Base-by-base conservation (phyloP, 2,888 invertebrate genomes). In the Drosophila nigritarsus region DNA sequence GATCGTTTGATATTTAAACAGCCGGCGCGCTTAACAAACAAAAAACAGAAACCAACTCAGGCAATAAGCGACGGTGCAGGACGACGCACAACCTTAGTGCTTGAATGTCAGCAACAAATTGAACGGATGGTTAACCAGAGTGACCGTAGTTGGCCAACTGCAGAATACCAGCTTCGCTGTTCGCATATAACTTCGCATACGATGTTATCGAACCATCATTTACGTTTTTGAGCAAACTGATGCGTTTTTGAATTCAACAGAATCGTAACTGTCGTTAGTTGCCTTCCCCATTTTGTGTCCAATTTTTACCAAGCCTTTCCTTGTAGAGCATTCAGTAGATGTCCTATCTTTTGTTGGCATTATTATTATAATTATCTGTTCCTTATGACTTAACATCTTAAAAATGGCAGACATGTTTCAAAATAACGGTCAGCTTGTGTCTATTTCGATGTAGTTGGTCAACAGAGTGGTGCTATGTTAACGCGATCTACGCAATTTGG, bases 101-200 rank as follows among this genome's bases (percentile, higher is more conserved):
- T 56, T 62, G 62, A 78, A 36, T 51, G 38, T 30, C 72, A 72
- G 77, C 72, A 65, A 71, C 80, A 67, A 80, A 75, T 71, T 71
- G 60, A 80, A 36, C 55, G 50, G 13, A 27, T 30, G 2, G 2
- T 2, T 9, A 32, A 18, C 27, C 50, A 54, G 51, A 70, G 75
- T 70, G 75, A 54, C 80, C 75, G 40, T 62, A 4, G 40, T 42
- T 5, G 6, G 11, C 0, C 9, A 38, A 7, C n/a, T 11, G 18
- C 1, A 24, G 45, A 68, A 76, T 60, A 56, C 51, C 74, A 61
- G 2, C 2, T 32, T 2, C 3, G 2, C 15, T 48, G 30, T n/a
- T 5, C 3, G 15, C 24, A 36, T 18, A 60, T 24, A 76, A 71
- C 60, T 1, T 61, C 53, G 32, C 38, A 27, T 3, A 11, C 20